Percentiles rank a stretch among this genome's conserved stretches.
Evolutionary conservation across 2,888 invertebrate species (phyloP).

Genomic region (Lasioglossum morio): DNA sequence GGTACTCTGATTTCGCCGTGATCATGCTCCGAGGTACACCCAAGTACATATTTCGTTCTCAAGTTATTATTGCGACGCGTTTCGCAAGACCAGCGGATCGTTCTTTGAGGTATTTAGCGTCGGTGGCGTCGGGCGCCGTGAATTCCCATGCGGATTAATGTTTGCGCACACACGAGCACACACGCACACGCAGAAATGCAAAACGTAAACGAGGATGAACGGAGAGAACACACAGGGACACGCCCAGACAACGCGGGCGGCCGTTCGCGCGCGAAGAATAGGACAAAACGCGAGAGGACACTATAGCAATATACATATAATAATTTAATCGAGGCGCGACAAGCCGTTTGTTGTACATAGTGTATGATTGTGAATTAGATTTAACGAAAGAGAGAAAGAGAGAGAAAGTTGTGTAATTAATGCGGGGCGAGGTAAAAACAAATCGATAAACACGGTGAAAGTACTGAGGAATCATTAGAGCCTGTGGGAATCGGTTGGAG

Average conservation of each 20-base stretch:
- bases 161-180: slow-evolving; percentile 8
- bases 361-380: slow-evolving; percentile 76
- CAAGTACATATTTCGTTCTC: slow-evolving; percentile 1
- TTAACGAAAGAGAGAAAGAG: slow-evolving; percentile 35
- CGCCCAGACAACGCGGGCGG: not conserved
- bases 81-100: not conserved
- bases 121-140: not conserved
- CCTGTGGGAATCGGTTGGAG: slow-evolving; percentile 4
- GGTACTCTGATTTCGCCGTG: not conserved
- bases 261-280: not conserved
- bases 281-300: slow-evolving; percentile 10
- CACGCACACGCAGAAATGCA: slow-evolving; percentile 7
- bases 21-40: not conserved
- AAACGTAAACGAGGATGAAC: not conserved
- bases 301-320: slow-evolving; percentile 57
- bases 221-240: not conserved
- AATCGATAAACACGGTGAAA: slow-evolving; percentile 65
- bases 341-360: slow-evolving; percentile 72
- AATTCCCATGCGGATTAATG: slow-evolving; percentile 23
- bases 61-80: slow-evolving; percentile 6
- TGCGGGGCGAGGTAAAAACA: not conserved
- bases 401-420: slow-evolving; percentile 60
- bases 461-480: slow-evolving; percentile 50
- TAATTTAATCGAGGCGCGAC: slow-evolving; percentile 39
- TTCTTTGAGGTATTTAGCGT: slow-evolving; percentile 19